Base-by-base conservation (phyloP, 2,113 vertebrate genomes). In the Leptobrachium ailaonicum region DNA sequence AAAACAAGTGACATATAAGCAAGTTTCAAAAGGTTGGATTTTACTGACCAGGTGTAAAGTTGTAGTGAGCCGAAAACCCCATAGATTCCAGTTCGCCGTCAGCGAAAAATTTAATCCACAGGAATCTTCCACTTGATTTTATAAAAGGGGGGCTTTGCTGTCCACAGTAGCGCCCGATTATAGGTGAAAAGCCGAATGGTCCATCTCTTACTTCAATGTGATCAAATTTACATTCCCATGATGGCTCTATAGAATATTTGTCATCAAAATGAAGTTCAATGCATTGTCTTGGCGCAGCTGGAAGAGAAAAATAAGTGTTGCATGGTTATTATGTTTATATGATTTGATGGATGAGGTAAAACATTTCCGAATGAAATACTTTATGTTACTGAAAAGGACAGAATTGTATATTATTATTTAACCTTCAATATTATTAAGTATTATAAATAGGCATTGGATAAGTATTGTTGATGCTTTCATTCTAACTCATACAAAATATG, bases 161-260 rank as follows among this genome's bases (percentile, higher is more conserved):
- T 87, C 97, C 97, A 85, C 98, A 99, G 85, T 98, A 98, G 78
- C 97, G 96, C 86, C 97, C 97, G 84, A 99, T 95, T 73, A 98
- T 96, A 69, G 96, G 96, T 85, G 97, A 99, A 94, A 99, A 99
- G 88, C 94, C 94, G 89, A 99, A 99, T 70, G 98, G 98, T 91
- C 98, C 98, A 90, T 99, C 98, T 84, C 97, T 93, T 74, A 99
- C 96, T 92, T 99, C 97, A 83, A 99, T 98, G 77, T 99, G 97
- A 88, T 99, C 98, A 95, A 99, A 99, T 95, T 99, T 99, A 94
- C 98, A 99, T 90, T 99, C 96, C 98, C 98, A 99, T 82, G 98
- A 99, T 75, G 97, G 95, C 85, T 99, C 98, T 82, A 99, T 95
- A 66, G 98, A 98, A 87, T 99, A 99, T 82, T 96, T 97, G 90